Evolutionary conservation across 2,113 vertebrate genomes (phyloP).

Genomic region (Hirundichthys speculiger): DNA sequence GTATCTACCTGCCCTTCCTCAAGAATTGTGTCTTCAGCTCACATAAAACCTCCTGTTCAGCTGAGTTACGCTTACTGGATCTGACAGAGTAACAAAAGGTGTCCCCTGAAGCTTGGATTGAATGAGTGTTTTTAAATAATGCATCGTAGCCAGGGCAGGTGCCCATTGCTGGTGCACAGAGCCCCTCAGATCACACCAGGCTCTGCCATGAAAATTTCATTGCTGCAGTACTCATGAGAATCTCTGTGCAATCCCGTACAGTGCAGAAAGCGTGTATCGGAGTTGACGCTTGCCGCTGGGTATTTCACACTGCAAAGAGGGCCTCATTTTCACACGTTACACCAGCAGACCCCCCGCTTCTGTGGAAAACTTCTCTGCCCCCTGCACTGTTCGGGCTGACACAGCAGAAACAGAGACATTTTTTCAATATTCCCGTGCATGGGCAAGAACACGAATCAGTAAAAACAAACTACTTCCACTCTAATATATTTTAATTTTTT

Average conservation of each 20-base stretch:
- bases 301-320: constrained; percentile 43
- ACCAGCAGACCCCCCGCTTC: constrained; percentile 8
- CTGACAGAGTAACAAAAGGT: constrained; percentile 77
- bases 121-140: constrained; percentile 79
- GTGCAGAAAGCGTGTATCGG: constrained; percentile 22
- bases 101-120: constrained; percentile 73
- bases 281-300: constrained; percentile 47
- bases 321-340: constrained; percentile 28
- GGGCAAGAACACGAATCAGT: too few relatives aligned
- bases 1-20: constrained; percentile 39
- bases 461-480: background rate
- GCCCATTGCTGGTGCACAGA: constrained; percentile 64
- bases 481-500: too few relatives aligned
- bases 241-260: constrained; percentile 53
- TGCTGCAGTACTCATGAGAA: constrained; percentile 55
- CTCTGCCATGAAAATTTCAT: constrained; percentile 75
- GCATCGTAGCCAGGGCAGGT: constrained; percentile 68
- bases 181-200: constrained; percentile 73
- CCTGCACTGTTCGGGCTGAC: background rate
- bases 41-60: constrained; percentile 44
- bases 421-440: background rate
- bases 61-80: constrained; percentile 61
- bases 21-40: constrained; percentile 30
- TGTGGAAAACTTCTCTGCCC: background rate
- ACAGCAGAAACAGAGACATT: background rate